Conservation (phyloP, 1,140 invertebrate genomes). For the Drosophila azteca region DNA sequence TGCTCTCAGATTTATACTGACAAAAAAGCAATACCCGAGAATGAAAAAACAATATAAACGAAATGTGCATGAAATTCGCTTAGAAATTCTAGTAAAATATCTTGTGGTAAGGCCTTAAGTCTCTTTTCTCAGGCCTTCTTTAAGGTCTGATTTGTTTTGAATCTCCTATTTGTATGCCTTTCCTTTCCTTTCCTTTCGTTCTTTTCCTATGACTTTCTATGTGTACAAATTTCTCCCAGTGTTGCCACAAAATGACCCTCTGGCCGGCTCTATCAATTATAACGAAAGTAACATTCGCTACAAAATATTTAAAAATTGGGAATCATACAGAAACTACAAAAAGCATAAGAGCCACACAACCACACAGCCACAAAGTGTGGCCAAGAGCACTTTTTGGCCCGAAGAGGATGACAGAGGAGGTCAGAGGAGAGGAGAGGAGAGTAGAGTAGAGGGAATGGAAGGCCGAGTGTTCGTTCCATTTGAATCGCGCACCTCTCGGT, state of each 20-base stretch:
- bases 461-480: slow-evolving; percentile 10
- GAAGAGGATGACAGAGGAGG: too few relatives aligned
- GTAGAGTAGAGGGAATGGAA: not conserved
- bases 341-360: slow-evolving; percentile 22
- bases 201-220: not conserved
- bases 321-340: slow-evolving; percentile 37
- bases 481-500: slow-evolving; percentile 19
- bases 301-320: slow-evolving; percentile 26
- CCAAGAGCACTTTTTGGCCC: not conserved
- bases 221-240: slow-evolving; percentile 34
- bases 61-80: too few relatives aligned
- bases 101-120: too few relatives aligned
- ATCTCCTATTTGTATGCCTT: not conserved
- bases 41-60: too few relatives aligned
- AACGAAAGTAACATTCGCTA: slow-evolving; percentile 53
- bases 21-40: too few relatives aligned
- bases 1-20: too few relatives aligned
- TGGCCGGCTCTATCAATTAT: not conserved
- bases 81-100: too few relatives aligned
- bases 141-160: not conserved
- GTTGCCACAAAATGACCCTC: slow-evolving; percentile 23
- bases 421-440: not conserved
- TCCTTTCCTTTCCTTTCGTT: too few relatives aligned
- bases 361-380: slow-evolving; percentile 13
- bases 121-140: too few relatives aligned